A percentile compares a stretch with the other conserved stretches of the same genome.
Conservation (phyloP, 2,888 invertebrate genomes). For the Heliconius erato region DNA sequence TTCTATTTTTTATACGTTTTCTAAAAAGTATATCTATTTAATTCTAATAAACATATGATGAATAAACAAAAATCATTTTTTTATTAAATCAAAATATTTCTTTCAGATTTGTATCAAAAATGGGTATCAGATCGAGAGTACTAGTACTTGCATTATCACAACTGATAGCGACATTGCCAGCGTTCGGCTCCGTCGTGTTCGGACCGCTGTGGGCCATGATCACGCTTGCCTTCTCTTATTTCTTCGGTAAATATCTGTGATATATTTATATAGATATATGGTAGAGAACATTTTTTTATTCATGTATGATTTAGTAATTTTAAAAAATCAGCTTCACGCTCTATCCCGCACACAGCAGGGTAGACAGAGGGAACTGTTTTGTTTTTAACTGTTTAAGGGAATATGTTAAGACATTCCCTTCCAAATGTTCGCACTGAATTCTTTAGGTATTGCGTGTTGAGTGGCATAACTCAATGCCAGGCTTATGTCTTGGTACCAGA, state of each 20-base stretch:
- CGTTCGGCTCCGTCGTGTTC: conserved; percentile 94
- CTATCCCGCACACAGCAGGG: too few species aligned
- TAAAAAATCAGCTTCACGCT: too few species aligned
- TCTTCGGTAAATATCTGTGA: conserved; percentile 88
- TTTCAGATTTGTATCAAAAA: conserved; percentile 90
- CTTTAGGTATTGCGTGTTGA: too few species aligned
- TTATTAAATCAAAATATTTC: background rate
- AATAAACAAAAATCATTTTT: too few species aligned
- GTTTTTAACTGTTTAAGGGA: too few species aligned
- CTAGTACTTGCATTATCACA: conserved; percentile 93
- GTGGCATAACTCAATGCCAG: too few species aligned
- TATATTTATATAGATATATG: background rate
- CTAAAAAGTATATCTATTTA: background rate
- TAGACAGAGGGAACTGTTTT: too few species aligned
- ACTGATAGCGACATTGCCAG: conserved; percentile 92
- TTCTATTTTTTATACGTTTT: too few species aligned
- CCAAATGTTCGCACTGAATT: too few species aligned
- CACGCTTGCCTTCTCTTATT: conserved; percentile 94
- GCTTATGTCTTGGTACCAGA: too few species aligned
- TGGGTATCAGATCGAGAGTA: conserved; percentile 93
- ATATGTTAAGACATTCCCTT: too few species aligned
- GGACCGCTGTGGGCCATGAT: conserved; percentile 94
- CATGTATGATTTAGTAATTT: background rate
- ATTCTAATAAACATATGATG: background rate
- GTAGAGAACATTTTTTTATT: background rate